These are phyloP conservation scores for Erpobdella octoculata DNA, from an alignment of 2,888 invertebrate species.

Conservation along the genomic window DNA sequence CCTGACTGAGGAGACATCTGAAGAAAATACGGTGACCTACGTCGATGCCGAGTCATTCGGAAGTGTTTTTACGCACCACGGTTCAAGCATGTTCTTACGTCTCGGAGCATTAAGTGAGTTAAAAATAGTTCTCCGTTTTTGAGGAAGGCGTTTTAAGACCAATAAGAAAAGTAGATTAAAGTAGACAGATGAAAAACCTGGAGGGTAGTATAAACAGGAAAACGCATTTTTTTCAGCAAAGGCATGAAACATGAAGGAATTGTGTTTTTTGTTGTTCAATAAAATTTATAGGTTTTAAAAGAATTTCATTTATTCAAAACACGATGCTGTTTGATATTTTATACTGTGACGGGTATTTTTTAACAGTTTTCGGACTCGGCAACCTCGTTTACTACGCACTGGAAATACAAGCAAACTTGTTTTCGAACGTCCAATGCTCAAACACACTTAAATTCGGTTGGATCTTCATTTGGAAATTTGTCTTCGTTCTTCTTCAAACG, in stretches of 20 bases:
- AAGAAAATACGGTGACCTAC: slow-evolving; percentile 12
- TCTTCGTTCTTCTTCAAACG: slow-evolving; percentile 96
- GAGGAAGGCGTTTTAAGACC: no score
- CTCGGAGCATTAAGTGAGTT: slow-evolving; percentile 32
- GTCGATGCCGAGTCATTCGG: slow-evolving; percentile 31
- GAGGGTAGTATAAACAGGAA: no score
- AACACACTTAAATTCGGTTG: slow-evolving; percentile 19
- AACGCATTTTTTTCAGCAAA: no score
- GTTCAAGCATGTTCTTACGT: slow-evolving; percentile 32
- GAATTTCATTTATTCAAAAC: neutral
- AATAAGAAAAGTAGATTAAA: no score
- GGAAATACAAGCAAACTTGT: slow-evolving; percentile 31
- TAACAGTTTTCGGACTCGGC: slow-evolving; percentile 83
- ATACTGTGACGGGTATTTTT: slow-evolving; percentile 15
- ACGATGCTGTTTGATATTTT: neutral
- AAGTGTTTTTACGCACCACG: slow-evolving; percentile 31
- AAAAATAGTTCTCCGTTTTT: no score
- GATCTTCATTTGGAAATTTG: slow-evolving; percentile 65
- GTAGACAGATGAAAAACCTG: no score
- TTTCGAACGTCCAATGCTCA: neutral
- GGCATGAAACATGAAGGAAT: no score
- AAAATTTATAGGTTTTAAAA: neutral
- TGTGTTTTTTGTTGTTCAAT: no score
- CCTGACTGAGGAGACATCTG: neutral
- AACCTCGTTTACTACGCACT: slow-evolving; percentile 66